Evolutionary conservation across 1,140 invertebrate species (phyloP).

Genomic region (Camponotus pennsylvanicus): DNA sequence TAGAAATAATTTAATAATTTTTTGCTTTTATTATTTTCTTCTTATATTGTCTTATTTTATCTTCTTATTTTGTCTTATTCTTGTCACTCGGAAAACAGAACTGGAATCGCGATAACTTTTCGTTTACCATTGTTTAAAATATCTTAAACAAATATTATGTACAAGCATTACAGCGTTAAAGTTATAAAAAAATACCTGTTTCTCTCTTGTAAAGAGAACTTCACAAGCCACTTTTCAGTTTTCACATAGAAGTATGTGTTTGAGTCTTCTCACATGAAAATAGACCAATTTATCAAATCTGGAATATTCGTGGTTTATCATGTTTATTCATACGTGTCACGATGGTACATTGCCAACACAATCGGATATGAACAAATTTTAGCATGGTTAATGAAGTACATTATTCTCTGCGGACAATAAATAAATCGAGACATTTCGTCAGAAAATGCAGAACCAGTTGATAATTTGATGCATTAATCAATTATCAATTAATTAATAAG

Average conservation of each 20-base stretch:
- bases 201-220: not conserved
- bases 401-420: not conserved
- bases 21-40: no score
- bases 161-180: no score
- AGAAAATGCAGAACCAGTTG: not conserved
- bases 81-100: no score
- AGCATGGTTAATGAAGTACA: not conserved
- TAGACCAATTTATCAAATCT: conserved; percentile 4
- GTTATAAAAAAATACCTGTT: no score
- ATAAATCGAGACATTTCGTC: conserved; percentile 19
- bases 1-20: no score
- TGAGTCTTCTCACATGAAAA: not conserved
- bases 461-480: conserved; percentile 14
- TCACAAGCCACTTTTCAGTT: not conserved
- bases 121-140: no score
- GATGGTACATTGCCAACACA: not conserved
- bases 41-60: no score
- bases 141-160: no score
- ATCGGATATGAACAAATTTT: conserved; percentile 16
- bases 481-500: not conserved
- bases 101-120: no score
- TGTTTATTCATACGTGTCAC: not conserved
- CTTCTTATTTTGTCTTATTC: no score
- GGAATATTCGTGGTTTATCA: not conserved
- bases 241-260: not conserved